These are phyloP conservation scores for Latheticus oryzae DNA, from an alignment of 2,888 invertebrate species.

Conservation along the genomic window DNA sequence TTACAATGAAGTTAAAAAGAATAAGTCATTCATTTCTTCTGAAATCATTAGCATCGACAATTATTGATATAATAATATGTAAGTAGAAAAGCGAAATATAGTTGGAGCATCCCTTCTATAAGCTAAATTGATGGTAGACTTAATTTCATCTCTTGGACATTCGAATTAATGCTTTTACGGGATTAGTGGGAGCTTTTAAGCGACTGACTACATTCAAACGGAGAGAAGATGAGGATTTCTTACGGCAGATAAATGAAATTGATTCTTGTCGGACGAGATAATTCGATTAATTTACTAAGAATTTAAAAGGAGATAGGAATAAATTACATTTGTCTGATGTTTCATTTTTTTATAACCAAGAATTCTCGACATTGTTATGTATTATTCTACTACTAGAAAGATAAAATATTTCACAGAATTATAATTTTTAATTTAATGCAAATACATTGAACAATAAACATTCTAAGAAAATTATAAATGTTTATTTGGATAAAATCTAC, in stretches of 20 bases:
- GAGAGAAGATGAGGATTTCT: slow-evolving; percentile 17
- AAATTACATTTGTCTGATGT: too few relatives aligned
- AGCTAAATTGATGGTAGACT: slow-evolving; percentile 26
- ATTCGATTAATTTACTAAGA: slow-evolving; percentile 27
- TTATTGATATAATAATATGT: slow-evolving; percentile 40
- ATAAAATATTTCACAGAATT: too few relatives aligned
- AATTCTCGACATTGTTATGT: too few relatives aligned
- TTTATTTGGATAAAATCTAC: too few relatives aligned
- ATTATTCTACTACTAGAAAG: too few relatives aligned
- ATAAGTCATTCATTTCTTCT: slow-evolving; percentile 47
- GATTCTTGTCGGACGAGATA: slow-evolving; percentile 9
- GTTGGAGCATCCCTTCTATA: not conserved
- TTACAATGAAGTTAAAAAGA: slow-evolving; percentile 46
- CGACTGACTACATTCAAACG: too few relatives aligned
- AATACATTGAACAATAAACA: too few relatives aligned
- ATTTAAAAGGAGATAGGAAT: too few relatives aligned
- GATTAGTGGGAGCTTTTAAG: slow-evolving; percentile 26
- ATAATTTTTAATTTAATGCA: too few relatives aligned
- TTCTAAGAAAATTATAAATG: too few relatives aligned
- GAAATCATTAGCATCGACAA: slow-evolving; percentile 45
- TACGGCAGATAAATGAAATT: slow-evolving; percentile 23
- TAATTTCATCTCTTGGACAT: slow-evolving; percentile 31
- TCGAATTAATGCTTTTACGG: slow-evolving; percentile 25
- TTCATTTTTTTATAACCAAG: too few relatives aligned
- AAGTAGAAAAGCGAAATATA: slow-evolving; percentile 35